Evolutionary conservation across 2,113 vertebrate species (phyloP), one percentile per base, ranked within the genome.

Genomic region (Plestiodon gilberti): DNA sequence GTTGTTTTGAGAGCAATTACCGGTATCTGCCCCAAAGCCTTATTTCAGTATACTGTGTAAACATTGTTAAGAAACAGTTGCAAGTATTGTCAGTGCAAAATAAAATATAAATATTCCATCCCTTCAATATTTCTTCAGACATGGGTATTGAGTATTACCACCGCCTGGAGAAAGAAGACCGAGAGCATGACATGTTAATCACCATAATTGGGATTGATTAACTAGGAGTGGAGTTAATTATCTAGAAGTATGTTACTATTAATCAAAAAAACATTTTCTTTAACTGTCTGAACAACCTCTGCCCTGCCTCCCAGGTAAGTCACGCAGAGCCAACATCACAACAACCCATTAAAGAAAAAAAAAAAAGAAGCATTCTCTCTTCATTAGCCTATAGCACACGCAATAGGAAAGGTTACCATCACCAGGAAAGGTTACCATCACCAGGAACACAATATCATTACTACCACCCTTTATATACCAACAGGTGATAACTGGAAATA

Each of bases 201-300:
- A 28, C 18, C 59, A 64, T 80, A 62, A 81, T 86, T 73, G 67
- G 38, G 38, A 65, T 65, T 22, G 20, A 48, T 81, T 86, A 73
- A 64, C 57, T 64, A 61, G 85, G 69, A 73, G 69, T 74, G 78
- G 70, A 86, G 55, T 80, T 86, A 86, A 71, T 81, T 67, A 79
- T 28, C 40, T 30, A 86, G 40, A 81, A 86, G 77, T 62, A 80
- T 81, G 85, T 48, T 62, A 71, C 38, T 73, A n/a, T 80, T 62
- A 28, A 30, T 62, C 67, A 86, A 81, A 81, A 86, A 67, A 80
- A 64, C 25, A 14, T 64, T 86, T 86, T 86, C 35, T n/a, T 62
- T 70, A 78, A 20, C 65, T 79, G 40, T 80, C n/a, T 55, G 65
- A 84, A 35, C 85, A 74, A 48, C 40, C 30, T 61, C 85, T 86